Percentiles rank a stretch among this genome's conserved stretches.
Evolutionary conservation across 2,888 invertebrate species (phyloP).

Genomic region (Tetramorium bicarinatum): DNA sequence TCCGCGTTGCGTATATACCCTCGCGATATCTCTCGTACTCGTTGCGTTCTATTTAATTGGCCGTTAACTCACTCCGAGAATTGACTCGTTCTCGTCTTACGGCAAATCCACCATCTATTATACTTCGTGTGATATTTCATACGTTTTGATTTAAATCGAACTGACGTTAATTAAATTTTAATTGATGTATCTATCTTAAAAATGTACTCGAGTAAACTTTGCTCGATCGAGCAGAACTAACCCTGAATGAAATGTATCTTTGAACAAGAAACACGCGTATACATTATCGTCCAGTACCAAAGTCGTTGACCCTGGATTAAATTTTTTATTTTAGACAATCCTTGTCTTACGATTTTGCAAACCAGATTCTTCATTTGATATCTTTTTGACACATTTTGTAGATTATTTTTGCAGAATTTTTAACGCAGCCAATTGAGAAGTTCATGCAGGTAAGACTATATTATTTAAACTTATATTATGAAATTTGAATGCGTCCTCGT

Average conservation of each 20-base stretch:
- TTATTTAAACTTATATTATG: not conserved
- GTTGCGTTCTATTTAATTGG: not conserved
- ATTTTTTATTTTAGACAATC: not conserved
- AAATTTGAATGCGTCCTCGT: not conserved
- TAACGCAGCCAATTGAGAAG: not conserved
- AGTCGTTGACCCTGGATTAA: not conserved
- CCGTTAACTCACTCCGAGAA: conserved; percentile 23
- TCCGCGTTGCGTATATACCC: not conserved
- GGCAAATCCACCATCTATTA: not conserved
- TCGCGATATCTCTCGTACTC: not conserved
- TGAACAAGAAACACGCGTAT: not conserved
- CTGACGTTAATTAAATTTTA: not conserved
- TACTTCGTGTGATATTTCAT: not conserved
- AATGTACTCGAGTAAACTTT: not conserved
- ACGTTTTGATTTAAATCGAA: not conserved
- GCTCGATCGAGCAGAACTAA: not conserved
- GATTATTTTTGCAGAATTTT: not conserved
- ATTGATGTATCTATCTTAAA: conserved; percentile 8
- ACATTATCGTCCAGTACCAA: not conserved
- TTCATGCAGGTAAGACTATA: not conserved
- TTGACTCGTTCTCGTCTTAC: conserved; percentile 6
- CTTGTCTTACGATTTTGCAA: not conserved
- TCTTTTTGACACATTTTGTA: conserved; percentile 17
- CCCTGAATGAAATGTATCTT: not conserved
- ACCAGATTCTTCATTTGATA: not conserved